A percentile compares a stretch with the other conserved stretches of the same genome.
Conservation (phyloP, 1,140 invertebrate genomes). For the Harlomillsia oculata region DNA sequence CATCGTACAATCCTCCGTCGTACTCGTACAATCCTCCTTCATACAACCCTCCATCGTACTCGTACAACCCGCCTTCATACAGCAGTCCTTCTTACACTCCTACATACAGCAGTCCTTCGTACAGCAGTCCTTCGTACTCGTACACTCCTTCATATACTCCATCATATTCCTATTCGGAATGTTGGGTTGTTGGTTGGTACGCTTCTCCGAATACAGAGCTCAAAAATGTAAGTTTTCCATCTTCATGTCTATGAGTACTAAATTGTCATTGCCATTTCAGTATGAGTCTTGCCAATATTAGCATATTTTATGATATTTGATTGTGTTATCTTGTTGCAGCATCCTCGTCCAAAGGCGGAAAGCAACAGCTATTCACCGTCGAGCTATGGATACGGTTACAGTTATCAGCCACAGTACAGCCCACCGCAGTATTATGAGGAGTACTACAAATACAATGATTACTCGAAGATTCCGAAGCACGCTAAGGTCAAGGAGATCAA, state of each 20-base stretch:
- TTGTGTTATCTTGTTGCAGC: conserved; percentile 17
- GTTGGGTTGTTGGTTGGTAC: conserved; percentile 32
- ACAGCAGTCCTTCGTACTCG: background rate
- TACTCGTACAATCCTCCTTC: conserved; percentile 18
- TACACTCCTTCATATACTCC: background rate
- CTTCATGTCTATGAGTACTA: background rate
- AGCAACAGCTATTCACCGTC: background rate
- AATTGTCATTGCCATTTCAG: background rate
- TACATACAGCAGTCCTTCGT: background rate
- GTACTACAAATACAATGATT: conserved; percentile 19
- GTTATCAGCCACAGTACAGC: conserved; percentile 5
- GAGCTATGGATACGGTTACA: conserved; percentile 12
- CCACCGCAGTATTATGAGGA: conserved; percentile 15
- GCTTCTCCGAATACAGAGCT: conserved; percentile 25
- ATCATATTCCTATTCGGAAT: conserved; percentile 22
- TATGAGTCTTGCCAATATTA: background rate
- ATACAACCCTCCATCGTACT: background rate
- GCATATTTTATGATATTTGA: background rate
- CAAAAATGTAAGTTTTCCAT: conserved; percentile 29
- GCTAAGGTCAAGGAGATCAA: conserved; percentile 32
- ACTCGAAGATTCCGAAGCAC: conserved; percentile 20
- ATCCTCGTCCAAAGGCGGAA: conserved; percentile 4
- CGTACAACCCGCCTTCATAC: conserved; percentile 6
- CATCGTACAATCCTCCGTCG: conserved; percentile 12
- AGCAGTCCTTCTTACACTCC: background rate